phyloP scores from a whole-genome alignment of 2,797 vertebrate species.

The Strix occidentalis region DNA sequence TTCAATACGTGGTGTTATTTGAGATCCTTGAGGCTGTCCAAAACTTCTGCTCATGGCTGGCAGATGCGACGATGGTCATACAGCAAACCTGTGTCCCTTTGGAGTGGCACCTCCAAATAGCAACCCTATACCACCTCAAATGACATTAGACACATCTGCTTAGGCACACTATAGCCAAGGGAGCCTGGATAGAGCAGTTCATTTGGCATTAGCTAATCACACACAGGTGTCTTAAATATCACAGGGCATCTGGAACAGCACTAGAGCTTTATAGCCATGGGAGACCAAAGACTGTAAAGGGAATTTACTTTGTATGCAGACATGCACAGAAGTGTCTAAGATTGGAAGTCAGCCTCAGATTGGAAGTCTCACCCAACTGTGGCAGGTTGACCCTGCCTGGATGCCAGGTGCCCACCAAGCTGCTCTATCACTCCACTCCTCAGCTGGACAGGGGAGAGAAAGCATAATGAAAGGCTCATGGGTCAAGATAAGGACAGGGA shows the following conservation, averaged over 20 bases:
- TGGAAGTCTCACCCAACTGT: neutral
- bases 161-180: neutral
- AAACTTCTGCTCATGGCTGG: neutral
- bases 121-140: neutral
- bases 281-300: neutral
- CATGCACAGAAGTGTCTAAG: neutral
- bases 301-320: neutral
- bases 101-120: neutral
- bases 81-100: neutral
- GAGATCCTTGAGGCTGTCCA: neutral
- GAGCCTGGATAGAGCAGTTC: rapidly evolving
- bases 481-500: too few relatives aligned
- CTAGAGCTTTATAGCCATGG: neutral
- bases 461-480: too few relatives aligned
- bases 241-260: rapidly evolving
- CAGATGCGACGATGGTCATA: neutral
- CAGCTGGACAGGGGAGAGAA: too few relatives aligned
- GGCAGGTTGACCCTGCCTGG: too few relatives aligned
- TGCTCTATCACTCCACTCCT: too few relatives aligned
- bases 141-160: neutral
- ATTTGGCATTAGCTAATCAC: neutral
- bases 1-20: neutral
- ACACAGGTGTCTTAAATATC: neutral
- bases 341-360: neutral
- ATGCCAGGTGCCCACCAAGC: too few relatives aligned